Base-by-base conservation (phyloP, 53 echinoderm and acorn worm genomes). In the Hippasteria phrygiana region DNA sequence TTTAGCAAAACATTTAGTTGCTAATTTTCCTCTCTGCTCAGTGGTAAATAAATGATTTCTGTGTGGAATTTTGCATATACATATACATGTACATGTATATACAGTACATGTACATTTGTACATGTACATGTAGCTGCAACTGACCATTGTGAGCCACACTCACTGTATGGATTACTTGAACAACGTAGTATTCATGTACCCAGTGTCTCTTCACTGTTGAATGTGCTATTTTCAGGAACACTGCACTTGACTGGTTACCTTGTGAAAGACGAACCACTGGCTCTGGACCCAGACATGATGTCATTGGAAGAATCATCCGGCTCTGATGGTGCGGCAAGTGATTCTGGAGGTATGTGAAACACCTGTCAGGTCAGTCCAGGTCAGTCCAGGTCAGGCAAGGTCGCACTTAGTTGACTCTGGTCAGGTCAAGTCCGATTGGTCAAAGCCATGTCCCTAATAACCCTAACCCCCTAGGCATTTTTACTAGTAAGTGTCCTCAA, bases 171-270 rank as follows among this genome's bases (percentile, higher is more conserved):
- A n/a, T n/a, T n/a, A n/a, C n/a, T n/a, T n/a, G n/a, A n/a, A n/a
- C n/a, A n/a, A n/a, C n/a, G n/a, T n/a, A n/a, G n/a, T n/a, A n/a
- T n/a, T n/a, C n/a, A n/a, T 7, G 43, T 80, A 36, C 39, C 56
- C 59, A 12, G n/a, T 67, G 0, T 67, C 14, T 67, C 4, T 63
- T 63, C n/a, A 63, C 63, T 74, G 14, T 29, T 10, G 22, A 26
- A 3, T 59, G 4, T 59, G 2, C 7, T 22, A 22, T 59, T 42
- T 43, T n/a, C 56, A 92, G 94, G 88, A 1, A 92, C 88, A 1
- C 77, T 96, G 7, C 94, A 94, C 69, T 82, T 96, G 39, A 96
- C 96, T 10, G 96, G 96, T 22, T 94, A 90, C 89, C 88, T 96
- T 26, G 96, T 96, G 43, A 93, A 88, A 28, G 96, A 96, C 43